phyloP scores from a whole-genome alignment of 2,888 invertebrate genomes.

The Esperia sulphurella region DNA sequence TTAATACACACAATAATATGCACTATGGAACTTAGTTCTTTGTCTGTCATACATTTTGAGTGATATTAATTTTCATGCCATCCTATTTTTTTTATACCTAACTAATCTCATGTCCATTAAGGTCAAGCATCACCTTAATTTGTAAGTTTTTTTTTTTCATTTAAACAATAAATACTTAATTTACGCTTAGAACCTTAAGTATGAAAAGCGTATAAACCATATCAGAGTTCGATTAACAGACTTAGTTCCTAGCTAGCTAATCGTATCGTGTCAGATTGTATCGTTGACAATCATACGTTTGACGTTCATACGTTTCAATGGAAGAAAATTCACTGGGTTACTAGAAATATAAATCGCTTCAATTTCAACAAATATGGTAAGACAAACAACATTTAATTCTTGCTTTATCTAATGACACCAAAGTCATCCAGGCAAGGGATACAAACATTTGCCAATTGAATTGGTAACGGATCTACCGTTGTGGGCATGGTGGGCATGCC shows the following conservation, averaged over 20 bases:
- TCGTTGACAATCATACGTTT: too few species aligned
- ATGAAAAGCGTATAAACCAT: conserved; percentile 71
- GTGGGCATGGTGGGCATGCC: too few species aligned
- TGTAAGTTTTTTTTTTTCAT: conserved; percentile 28
- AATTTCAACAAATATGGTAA: too few species aligned
- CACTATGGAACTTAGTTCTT: background rate
- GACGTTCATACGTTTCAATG: background rate
- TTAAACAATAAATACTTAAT: conserved; percentile 68
- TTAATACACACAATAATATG: too few species aligned
- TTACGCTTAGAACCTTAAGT: conserved; percentile 73
- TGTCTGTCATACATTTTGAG: conserved; percentile 11
- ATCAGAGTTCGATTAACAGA: conserved; percentile 50
- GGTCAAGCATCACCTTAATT: conserved; percentile 38
- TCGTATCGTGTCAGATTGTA: conserved; percentile 26
- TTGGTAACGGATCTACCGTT: too few species aligned
- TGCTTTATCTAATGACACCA: too few species aligned
- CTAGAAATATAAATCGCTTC: too few species aligned
- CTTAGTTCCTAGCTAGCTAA: conserved; percentile 52
- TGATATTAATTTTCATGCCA: background rate
- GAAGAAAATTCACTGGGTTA: background rate
- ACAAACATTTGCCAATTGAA: too few species aligned
- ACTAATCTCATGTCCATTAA: conserved; percentile 63
- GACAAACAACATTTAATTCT: too few species aligned
- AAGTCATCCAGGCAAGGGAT: too few species aligned
- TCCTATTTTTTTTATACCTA: conserved; percentile 35